Conservation (phyloP, 2,797 vertebrate species). For the Schizothorax lantsangensis region DNA sequence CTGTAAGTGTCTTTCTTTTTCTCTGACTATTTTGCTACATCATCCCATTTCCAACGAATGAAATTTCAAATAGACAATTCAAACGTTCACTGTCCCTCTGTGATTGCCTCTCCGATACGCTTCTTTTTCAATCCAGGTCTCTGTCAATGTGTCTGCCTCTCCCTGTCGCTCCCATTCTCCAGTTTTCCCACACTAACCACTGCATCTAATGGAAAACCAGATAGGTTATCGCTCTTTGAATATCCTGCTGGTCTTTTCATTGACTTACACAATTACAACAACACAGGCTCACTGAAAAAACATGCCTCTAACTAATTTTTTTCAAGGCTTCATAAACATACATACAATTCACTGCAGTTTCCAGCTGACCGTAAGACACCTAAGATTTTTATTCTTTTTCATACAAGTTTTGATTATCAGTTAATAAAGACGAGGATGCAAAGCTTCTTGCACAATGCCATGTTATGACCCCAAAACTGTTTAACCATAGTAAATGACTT, state of each 20-base stretch:
- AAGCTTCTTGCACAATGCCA: not conserved
- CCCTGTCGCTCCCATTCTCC: slow-evolving; percentile 3
- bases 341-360: not conserved
- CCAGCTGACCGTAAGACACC: not conserved
- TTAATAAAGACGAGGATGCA: not conserved
- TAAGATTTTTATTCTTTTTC: not conserved
- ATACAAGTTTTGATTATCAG: not conserved
- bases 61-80: slow-evolving; percentile 61
- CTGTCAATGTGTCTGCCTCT: slow-evolving; percentile 31
- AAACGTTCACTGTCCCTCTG: slow-evolving; percentile 24
- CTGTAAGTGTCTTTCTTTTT: slow-evolving; percentile 53
- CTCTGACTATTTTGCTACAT: slow-evolving; percentile 6
- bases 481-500: not conserved
- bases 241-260: slow-evolving; percentile 25
- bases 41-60: slow-evolving; percentile 44
- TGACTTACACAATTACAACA: slow-evolving; percentile 52
- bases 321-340: not conserved
- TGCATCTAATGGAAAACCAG: slow-evolving; percentile 54
- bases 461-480: not conserved
- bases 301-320: not conserved
- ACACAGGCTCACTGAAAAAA: not conserved
- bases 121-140: slow-evolving; percentile 46
- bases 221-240: slow-evolving; percentile 18
- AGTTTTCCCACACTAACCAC: slow-evolving; percentile 37
- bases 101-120: slow-evolving; percentile 53